A percentile compares a stretch with the other conserved stretches of the same genome.
phyloP scores from a whole-genome alignment of 2,888 invertebrate genomes.

The Leucoptera coffeella region DNA sequence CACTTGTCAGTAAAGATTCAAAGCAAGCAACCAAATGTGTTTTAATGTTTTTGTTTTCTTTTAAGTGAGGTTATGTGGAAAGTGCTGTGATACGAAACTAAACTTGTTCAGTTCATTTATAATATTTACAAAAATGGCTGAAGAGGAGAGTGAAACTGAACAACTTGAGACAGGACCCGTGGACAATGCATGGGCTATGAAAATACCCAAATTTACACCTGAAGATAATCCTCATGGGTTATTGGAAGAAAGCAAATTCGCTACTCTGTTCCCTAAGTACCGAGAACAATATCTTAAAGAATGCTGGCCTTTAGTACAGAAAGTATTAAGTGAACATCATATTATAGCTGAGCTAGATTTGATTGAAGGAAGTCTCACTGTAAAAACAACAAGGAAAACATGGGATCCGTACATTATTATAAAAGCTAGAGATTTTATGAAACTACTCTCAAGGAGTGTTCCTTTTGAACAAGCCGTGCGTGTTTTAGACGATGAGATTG shows the following conservation, averaged over 20 bases:
- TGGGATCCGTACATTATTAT: conserved; percentile 98
- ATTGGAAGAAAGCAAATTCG: conserved; percentile 91
- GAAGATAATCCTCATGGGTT: conserved; percentile 87
- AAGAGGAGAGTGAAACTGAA: too few species aligned
- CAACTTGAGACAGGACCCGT: too few species aligned
- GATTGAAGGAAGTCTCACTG: conserved; percentile 91
- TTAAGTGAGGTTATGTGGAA: too few species aligned
- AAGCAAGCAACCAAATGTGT: too few species aligned
- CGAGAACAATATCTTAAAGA: conserved; percentile 92
- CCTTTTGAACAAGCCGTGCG: conserved; percentile 92
- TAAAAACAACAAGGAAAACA: conserved; percentile 90
- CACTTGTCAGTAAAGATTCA: too few species aligned
- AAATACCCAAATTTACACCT: conserved; percentile 80
- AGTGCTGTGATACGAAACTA: too few species aligned
- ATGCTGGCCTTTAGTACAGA: conserved; percentile 92
- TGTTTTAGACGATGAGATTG: conserved; percentile 82
- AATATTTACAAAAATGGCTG: too few species aligned
- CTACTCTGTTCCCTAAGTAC: conserved; percentile 94
- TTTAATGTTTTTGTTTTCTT: too few species aligned
- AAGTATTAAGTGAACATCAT: conserved; percentile 70
- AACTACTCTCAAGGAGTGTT: conserved; percentile 89
- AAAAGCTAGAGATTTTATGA: conserved; percentile 94
- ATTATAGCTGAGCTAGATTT: conserved; percentile 86
- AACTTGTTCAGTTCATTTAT: too few species aligned
- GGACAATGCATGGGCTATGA: conserved; percentile 81